Evolutionary conservation across 2,113 vertebrate species (phyloP).

Genomic region (Phrynosoma blainvillii): DNA sequence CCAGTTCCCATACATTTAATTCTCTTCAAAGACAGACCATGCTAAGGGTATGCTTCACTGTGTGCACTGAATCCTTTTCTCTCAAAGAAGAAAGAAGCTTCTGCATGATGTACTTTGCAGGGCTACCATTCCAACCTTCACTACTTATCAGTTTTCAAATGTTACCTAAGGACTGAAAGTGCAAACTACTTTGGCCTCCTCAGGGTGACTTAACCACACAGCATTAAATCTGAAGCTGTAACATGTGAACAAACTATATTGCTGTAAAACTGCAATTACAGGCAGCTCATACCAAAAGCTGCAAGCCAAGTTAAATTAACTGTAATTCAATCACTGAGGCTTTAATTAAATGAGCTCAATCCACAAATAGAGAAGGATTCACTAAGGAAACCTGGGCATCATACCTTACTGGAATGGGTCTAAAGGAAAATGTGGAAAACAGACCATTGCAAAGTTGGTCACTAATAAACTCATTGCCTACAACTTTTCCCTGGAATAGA

Average conservation of each 20-base stretch:
- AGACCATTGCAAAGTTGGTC: not conserved
- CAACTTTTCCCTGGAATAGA: not conserved
- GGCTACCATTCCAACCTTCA: not conserved
- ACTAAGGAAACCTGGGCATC: not conserved
- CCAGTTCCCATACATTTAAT: not conserved
- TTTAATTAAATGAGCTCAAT: constrained; percentile 26
- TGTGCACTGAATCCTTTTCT: not conserved
- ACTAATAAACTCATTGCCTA: not conserved
- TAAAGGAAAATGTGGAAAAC: not conserved
- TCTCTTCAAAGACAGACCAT: not conserved
- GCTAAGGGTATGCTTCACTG: not conserved
- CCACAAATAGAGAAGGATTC: not conserved
- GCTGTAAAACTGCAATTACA: constrained; percentile 18
- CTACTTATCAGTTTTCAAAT: not conserved
- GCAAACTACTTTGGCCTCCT: not conserved
- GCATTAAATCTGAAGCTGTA: constrained; percentile 14
- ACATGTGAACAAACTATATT: constrained; percentile 16
- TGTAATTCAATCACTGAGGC: constrained; percentile 14
- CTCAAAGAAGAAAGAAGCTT: not conserved
- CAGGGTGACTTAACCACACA: constrained; percentile 2
- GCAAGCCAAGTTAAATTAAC: constrained; percentile 28
- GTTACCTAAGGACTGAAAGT: not conserved
- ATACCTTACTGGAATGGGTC: not conserved
- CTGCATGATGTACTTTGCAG: too few relatives aligned
- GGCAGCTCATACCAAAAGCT: not conserved